phyloP scores from a whole-genome alignment of 1,140 invertebrate species.

The Solen grandis region DNA sequence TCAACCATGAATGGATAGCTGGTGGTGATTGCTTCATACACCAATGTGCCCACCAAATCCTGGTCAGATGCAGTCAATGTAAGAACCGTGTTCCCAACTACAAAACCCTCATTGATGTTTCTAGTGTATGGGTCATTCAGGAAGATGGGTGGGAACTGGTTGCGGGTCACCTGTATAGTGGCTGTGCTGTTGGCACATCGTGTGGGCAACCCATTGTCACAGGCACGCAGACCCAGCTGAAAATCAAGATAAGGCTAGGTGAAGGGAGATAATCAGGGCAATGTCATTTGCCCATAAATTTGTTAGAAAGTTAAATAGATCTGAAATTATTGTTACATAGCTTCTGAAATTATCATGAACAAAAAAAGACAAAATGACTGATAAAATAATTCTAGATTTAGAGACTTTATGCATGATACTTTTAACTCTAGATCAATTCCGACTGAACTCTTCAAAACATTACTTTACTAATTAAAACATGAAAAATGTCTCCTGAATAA shows the following conservation, averaged over 20 bases:
- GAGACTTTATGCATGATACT: no score
- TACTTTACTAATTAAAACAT: no score
- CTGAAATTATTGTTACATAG: no score
- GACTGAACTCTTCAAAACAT: no score
- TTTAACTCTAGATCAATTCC: no score
- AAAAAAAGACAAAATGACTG: no score
- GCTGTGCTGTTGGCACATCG: conserved; percentile 57
- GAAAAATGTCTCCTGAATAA: no score
- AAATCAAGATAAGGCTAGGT: not conserved
- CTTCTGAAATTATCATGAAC: no score
- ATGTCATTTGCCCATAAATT: no score
- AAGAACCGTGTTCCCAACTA: conserved; percentile 23
- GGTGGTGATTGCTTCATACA: conserved; percentile 50
- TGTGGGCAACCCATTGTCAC: conserved; percentile 60
- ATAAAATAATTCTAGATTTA: no score
- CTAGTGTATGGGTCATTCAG: conserved; percentile 53
- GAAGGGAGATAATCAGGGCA: no score
- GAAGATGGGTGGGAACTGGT: conserved; percentile 59
- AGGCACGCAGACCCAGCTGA: conserved; percentile 58
- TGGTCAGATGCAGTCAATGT: conserved; percentile 49
- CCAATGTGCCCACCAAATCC: conserved; percentile 56
- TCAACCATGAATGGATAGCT: conserved; percentile 60
- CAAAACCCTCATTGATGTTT: conserved; percentile 32
- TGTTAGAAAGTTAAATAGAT: no score
- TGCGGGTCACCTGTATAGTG: conserved; percentile 44